Evolutionary conservation across 2,888 invertebrate species (phyloP), one percentile per base, ranked within the genome.

Genomic region (Drosophila flavopinicola): DNA sequence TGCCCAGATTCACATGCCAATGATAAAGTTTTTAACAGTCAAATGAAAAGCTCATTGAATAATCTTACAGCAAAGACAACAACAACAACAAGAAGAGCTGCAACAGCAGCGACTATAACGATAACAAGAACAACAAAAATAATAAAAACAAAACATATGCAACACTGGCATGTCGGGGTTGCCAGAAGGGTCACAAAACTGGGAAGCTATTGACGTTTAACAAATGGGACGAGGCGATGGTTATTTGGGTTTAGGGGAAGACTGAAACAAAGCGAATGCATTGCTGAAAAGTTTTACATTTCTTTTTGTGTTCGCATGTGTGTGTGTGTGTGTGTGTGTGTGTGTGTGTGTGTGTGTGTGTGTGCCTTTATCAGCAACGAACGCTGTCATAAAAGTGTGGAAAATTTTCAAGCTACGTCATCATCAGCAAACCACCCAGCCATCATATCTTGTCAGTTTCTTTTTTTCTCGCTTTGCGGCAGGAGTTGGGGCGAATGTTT

Each of bases 371-470:
- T 85, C 79, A 70, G 64, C 63, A 33, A 41, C 42, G 38, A 63
- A 45, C 52, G 72, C 77, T 88, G 84, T 88, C 83, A 88, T 88
- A 88, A 85, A 88, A 88, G 85, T 88, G 88, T 79, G 79, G 85
- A 80, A 77, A 69, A 82, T 88, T 73, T 73, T 57, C 52, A 37
- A 80, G 71, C 80, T 69, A 74, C 75, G 77, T 78, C 86, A 84
- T 86, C 84, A 75, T 70, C 78, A 68, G 52, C 77, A 73, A 56
- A 49, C 56, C 66, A 39, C 41, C 30, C 24, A 25, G 48, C 66
- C 59, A 66, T 66, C 85, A 75, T 78, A 78, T 83, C 83, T 74
- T 69, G 74, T 74, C 74, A 66, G 71, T 49, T 54, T 61, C 32
- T 42, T 25, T 15, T 27, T 53, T 30, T 44, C 11, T 20, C 35